Evolutionary conservation across 2,888 invertebrate genomes (phyloP).

Genomic region (Dromius quadrimaculatus): DNA sequence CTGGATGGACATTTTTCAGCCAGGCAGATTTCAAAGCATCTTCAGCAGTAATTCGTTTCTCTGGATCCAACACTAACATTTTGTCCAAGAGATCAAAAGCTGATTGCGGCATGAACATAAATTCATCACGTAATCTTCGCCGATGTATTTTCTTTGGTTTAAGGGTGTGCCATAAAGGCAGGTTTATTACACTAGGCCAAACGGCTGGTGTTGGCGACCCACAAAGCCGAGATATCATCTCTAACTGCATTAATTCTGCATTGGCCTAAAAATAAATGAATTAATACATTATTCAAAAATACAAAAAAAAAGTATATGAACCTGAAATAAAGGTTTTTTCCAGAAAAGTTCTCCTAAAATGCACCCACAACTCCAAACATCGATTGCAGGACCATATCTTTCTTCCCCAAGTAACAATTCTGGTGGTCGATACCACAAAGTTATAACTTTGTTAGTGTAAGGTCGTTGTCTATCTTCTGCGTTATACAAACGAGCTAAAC

Average conservation of each 20-base stretch:
- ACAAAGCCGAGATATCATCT: constrained; percentile 93
- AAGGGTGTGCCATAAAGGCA: constrained; percentile 92
- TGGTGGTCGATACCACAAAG: constrained; percentile 98
- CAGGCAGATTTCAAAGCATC: constrained; percentile 93
- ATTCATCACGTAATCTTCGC: constrained; percentile 91
- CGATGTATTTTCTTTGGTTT: constrained; percentile 92
- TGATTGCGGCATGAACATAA: constrained; percentile 88
- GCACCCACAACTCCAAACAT: constrained; percentile 99
- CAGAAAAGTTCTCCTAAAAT: constrained; percentile 97
- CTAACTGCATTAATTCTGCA: constrained; percentile 92
- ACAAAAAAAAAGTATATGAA: constrained; percentile 65
- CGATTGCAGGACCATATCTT: constrained; percentile 96
- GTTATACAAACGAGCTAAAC: constrained; percentile 94
- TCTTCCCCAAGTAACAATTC: constrained; percentile 97
- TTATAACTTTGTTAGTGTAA: constrained; percentile 99
- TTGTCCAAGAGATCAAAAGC: constrained; percentile 93
- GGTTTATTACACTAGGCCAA: constrained; percentile 95
- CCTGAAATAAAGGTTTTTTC: constrained; percentile 96
- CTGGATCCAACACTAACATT: constrained; percentile 97
- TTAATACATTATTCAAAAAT: not conserved
- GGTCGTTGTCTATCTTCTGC: constrained; percentile 95
- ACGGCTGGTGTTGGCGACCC: constrained; percentile 96
- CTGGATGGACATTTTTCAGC: constrained; percentile 91
- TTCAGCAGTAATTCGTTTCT: constrained; percentile 91
- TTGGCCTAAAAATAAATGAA: constrained; percentile 76